Evolutionary conservation across 2,797 vertebrate species (phyloP), one percentile per base, ranked within the genome.

Genomic region (Pangasius djambal): DNA sequence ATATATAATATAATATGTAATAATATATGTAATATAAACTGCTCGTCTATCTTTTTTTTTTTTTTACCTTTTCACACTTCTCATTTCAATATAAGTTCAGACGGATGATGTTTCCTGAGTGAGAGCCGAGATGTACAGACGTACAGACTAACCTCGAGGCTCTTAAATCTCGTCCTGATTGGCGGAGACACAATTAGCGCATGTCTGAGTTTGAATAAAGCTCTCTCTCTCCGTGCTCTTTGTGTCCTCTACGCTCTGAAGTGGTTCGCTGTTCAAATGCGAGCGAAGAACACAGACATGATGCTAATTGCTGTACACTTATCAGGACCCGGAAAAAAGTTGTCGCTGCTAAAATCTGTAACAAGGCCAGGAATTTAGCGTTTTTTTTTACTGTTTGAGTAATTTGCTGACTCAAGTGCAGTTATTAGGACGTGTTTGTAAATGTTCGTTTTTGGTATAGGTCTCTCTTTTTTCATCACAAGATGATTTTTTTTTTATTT

Each of bases 261-360:
- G 50, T 81, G 87, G 37, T n/a, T 79, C 15, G 2, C 34, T 83
- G 20, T 67, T 90, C 75, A 88, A 77, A 88, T 85, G 40, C 67
- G 83, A 89, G 70, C n/a, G 75, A 77, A 65, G 10, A 84, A 57
- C 18, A 55, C 44, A 48, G 70, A 83, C 52, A 83, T 87, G 85
- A 40, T 5, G 85, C 88, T 90, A 75, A 90, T 91, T 86, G 63
- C 59, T 44, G 22, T 37, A 85, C 37, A 69, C 55, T 67, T 50
- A 28, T 79, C 70, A 75, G 65, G 63, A 61, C 2, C 9, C 9
- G n/a, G 52, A 44, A 55, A 86, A 50, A 37, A 83, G 16, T 18
- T n/a, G 0, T 28, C 1, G 75, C 77, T 55, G 50, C 52, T 57
- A 40, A 44, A 50, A 52, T 48, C 9, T 75, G 7, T 48, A 77